Evolutionary conservation across 2,797 vertebrate genomes (phyloP).

Genomic region (Enteromius mattozi): DNA sequence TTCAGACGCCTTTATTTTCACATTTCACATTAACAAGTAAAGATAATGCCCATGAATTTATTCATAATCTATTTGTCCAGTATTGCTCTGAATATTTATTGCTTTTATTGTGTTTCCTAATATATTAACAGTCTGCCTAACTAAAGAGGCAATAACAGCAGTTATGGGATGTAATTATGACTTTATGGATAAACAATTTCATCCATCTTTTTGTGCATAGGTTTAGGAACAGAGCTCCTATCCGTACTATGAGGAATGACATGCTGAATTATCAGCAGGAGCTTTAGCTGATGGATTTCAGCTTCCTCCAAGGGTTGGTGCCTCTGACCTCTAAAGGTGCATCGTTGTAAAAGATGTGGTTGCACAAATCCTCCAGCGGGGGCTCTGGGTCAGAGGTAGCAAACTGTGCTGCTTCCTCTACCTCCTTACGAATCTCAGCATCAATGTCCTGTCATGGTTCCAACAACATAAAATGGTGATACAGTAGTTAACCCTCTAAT

Average conservation of each 20-base stretch:
- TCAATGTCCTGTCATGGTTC: conserved; percentile 87
- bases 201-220: conserved; percentile 7
- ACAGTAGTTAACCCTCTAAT: not conserved
- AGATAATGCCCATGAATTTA: not conserved
- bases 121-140: not conserved
- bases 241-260: not conserved
- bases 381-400: conserved; percentile 91
- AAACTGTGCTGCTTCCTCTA: conserved; percentile 90
- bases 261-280: not conserved
- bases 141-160: not conserved
- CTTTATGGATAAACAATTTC: not conserved
- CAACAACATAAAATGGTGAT: not conserved
- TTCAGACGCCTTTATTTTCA: not conserved
- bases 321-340: conserved; percentile 85
- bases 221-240: not conserved
- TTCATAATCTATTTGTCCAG: not conserved
- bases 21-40: not conserved
- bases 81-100: not conserved
- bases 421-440: conserved; percentile 86
- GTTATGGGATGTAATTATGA: not conserved
- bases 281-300: conserved; percentile 83
- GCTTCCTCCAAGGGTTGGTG: conserved; percentile 85
- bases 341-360: conserved; percentile 82
- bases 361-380: conserved; percentile 84
- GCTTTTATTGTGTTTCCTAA: not conserved